Evolutionary conservation across 2,888 invertebrate genomes (phyloP), one percentile per base, ranked within the genome.

Genomic region (Agapetus fuscipes): DNA sequence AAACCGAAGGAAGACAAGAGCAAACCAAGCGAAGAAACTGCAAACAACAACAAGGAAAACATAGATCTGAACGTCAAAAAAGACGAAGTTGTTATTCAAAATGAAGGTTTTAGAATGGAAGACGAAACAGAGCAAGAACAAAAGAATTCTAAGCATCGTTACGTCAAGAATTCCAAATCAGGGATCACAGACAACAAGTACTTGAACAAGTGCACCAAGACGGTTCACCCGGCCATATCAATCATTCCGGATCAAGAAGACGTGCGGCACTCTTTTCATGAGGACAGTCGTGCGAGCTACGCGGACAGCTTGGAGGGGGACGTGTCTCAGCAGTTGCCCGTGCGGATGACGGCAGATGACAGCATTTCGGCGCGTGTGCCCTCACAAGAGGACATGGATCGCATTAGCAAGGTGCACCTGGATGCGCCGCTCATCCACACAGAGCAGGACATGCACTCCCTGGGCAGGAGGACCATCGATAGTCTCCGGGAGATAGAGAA

Each of bases 401-500:
- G 87, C 51, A 89, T 90, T 55, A 85, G 84, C n/a, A 82, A 85
- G 59, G 83, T 89, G n/a, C 88, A 88, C 1, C 78, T 78, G 11
- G 81, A 83, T 56, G 83, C 88, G 1, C 88, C 88, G 3, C 78
- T 88, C 41, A 66, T 82, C 39, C 73, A 79, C 3, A 77, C 76
- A 37, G 77, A 78, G 51, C 76, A 78, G 0, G 76, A 80, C 45
- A 75, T 73, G 53, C 67, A 67, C 34, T 78, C 81, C 3, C 61
- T 83, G 29, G 83, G 85, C 12, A 78, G 80, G 44, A 78, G 85
- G 54, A 86, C 89, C 1, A 73, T 87, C 50, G 88, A 88, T 52
- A 90, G 90, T 50, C 71, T 93, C 42, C 83, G 83, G 65, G 90
- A 91, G 64, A 87, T 93, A 44, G 91, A 93, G 60, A 76, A 86